These are phyloP conservation scores for Volucella inflata DNA, from an alignment of 2,888 invertebrate genomes.

Conservation along the genomic window DNA sequence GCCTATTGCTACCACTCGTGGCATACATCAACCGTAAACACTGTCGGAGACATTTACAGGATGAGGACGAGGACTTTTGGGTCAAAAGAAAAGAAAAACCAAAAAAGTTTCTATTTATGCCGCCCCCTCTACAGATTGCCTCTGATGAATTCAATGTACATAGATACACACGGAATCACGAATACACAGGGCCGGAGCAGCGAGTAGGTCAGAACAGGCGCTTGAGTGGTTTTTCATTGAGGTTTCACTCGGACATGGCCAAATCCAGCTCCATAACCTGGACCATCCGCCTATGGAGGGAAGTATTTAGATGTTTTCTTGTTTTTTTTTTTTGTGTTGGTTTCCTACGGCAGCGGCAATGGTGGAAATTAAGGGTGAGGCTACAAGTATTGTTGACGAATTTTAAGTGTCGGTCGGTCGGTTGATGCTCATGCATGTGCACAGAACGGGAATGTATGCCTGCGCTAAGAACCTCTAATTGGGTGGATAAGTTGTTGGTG, in stretches of 20 bases:
- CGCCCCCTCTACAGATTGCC: background rate
- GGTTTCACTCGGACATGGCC: slow-evolving; percentile 8
- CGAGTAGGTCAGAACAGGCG: slow-evolving; percentile 60
- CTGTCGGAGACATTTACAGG: slow-evolving; percentile 37
- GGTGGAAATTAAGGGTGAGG: background rate
- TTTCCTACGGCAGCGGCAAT: background rate
- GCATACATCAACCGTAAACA: slow-evolving; percentile 63
- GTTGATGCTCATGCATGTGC: slow-evolving; percentile 52
- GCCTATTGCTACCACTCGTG: slow-evolving; percentile 41
- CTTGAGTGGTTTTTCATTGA: slow-evolving; percentile 57
- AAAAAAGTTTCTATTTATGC: slow-evolving; percentile 24
- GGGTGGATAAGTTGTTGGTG: slow-evolving; percentile 53
- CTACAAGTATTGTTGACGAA: slow-evolving; percentile 43
- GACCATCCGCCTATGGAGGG: background rate
- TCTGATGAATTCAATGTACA: background rate
- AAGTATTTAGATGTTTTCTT: background rate
- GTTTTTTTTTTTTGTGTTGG: slow-evolving; percentile 7
- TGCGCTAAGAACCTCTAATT: slow-evolving; percentile 58
- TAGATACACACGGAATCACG: background rate
- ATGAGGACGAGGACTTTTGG: slow-evolving; percentile 4
- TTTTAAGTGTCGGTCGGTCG: slow-evolving; percentile 49
- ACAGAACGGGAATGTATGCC: slow-evolving; percentile 25
- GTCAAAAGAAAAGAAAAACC: slow-evolving; percentile 25
- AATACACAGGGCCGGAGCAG: background rate
- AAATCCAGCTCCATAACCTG: background rate